A percentile compares a stretch with the other conserved stretches of the same genome.
Evolutionary conservation across 2,797 vertebrate genomes (phyloP).

Genomic region (Pelodytes ibericus): DNA sequence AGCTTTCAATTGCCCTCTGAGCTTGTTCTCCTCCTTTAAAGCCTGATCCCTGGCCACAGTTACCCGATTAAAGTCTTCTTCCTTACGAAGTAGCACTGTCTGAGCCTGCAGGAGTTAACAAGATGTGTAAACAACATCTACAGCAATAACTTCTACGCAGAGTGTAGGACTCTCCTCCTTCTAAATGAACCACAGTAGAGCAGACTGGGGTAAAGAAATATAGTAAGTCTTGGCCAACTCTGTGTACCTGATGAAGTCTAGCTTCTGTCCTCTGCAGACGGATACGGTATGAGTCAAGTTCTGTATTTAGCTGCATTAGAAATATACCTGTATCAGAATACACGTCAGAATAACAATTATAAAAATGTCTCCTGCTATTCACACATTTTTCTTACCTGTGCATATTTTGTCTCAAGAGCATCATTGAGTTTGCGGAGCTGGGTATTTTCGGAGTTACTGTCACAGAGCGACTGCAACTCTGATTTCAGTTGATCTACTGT

Average conservation of each 20-base stretch:
- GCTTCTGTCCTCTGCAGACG: conserved; percentile 45
- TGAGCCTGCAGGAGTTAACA: conserved; percentile 58
- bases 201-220: too few species aligned
- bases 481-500: conserved; percentile 68
- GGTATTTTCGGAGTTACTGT: conserved; percentile 57
- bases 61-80: conserved; percentile 62
- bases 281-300: conserved; percentile 55
- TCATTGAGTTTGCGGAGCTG: conserved; percentile 62
- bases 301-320: conserved; percentile 54
- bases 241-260: conserved; percentile 53
- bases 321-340: not conserved
- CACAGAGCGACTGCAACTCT: conserved; percentile 62
- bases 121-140: not conserved
- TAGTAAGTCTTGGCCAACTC: not conserved
- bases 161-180: not conserved
- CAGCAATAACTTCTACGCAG: not conserved
- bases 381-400: conserved; percentile 61
- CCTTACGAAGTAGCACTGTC: conserved; percentile 60
- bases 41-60: conserved; percentile 59
- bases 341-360: not conserved
- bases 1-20: conserved; percentile 61
- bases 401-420: conserved; percentile 61
- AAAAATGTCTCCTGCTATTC: not conserved
- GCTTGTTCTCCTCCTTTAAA: conserved; percentile 61
- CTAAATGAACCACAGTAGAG: not conserved